Evolutionary conservation across 2,113 vertebrate species (phyloP).

Genomic region (Cryptotis parvus): DNA sequence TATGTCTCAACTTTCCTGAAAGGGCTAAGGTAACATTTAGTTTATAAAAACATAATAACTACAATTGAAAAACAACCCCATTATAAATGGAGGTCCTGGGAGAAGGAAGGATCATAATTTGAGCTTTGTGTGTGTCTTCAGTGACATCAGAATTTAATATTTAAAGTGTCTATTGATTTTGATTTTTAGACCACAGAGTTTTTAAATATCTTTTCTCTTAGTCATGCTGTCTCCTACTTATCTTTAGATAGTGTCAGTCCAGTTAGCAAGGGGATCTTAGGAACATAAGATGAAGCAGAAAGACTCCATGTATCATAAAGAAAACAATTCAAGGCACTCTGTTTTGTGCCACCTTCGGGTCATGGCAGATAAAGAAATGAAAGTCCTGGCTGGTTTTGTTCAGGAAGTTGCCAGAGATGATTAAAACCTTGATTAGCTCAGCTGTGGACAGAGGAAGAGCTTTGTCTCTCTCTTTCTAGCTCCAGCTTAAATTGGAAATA

Average conservation of each 20-base stretch:
- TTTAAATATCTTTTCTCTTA: neutral
- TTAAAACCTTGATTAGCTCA: slow-evolving; percentile 55
- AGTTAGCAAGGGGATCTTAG: neutral
- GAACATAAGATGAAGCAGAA: slow-evolving; percentile 38
- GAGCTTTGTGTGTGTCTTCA: slow-evolving; percentile 23
- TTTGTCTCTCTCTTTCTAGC: slow-evolving; percentile 43
- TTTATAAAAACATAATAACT: slow-evolving; percentile 17
- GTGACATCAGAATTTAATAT: slow-evolving; percentile 2
- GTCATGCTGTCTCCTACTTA: neutral
- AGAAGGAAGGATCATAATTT: neutral
- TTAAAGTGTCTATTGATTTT: slow-evolving; percentile 42
- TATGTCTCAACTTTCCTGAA: slow-evolving; percentile 19
- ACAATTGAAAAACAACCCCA: neutral
- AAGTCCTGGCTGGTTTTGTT: slow-evolving; percentile 33
- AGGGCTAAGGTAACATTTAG: slow-evolving; percentile 22
- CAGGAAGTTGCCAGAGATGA: slow-evolving; percentile 34
- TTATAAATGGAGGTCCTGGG: slow-evolving; percentile 33
- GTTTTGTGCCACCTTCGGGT: neutral
- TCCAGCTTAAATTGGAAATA: slow-evolving; percentile 29
- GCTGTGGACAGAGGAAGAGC: neutral
- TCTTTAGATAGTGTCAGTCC: slow-evolving; percentile 1
- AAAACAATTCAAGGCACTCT: neutral
- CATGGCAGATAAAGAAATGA: slow-evolving; percentile 64
- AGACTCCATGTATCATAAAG: neutral
- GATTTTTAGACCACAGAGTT: slow-evolving; percentile 10